phyloP scores from a whole-genome alignment of 1,140 invertebrate genomes.

The Phymorhynchus buccinoides region DNA sequence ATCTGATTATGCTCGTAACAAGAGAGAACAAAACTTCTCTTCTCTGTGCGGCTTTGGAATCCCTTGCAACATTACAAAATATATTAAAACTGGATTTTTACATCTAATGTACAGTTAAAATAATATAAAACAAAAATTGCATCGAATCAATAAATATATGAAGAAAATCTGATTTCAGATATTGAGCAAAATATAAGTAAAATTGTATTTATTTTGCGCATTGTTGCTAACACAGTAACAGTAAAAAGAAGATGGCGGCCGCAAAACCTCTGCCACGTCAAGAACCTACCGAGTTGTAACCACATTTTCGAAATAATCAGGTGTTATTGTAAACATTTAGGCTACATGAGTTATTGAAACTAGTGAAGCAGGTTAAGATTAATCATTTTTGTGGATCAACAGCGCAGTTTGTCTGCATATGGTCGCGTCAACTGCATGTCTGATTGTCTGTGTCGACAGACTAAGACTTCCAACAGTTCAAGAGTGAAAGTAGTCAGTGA shows the following conservation, averaged over 20 bases:
- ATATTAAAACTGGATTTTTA: too few relatives aligned
- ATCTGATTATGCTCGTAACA: too few relatives aligned
- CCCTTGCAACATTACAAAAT: too few relatives aligned
- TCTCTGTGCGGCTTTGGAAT: too few relatives aligned
- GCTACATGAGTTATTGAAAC: not conserved
- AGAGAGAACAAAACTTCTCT: too few relatives aligned
- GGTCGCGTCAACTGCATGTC: not conserved
- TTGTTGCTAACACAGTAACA: slow-evolving; percentile 25
- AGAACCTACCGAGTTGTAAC: not conserved
- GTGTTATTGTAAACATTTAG: not conserved
- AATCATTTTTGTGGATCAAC: not conserved
- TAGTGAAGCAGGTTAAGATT: not conserved
- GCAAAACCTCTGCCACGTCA: slow-evolving; percentile 22
- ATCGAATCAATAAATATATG: too few relatives aligned
- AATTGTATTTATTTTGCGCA: not conserved
- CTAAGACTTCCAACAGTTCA: too few relatives aligned
- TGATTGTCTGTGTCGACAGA: not conserved
- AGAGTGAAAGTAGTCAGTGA: not conserved
- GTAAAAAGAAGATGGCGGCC: slow-evolving; percentile 10
- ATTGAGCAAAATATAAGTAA: not conserved
- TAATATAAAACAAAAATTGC: too few relatives aligned
- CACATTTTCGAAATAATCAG: not conserved
- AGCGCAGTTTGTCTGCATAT: not conserved
- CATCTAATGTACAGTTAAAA: too few relatives aligned
- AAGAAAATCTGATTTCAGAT: too few relatives aligned